Evolutionary conservation across 2,888 invertebrate genomes (phyloP).

Genomic region (Timandra comae): DNA sequence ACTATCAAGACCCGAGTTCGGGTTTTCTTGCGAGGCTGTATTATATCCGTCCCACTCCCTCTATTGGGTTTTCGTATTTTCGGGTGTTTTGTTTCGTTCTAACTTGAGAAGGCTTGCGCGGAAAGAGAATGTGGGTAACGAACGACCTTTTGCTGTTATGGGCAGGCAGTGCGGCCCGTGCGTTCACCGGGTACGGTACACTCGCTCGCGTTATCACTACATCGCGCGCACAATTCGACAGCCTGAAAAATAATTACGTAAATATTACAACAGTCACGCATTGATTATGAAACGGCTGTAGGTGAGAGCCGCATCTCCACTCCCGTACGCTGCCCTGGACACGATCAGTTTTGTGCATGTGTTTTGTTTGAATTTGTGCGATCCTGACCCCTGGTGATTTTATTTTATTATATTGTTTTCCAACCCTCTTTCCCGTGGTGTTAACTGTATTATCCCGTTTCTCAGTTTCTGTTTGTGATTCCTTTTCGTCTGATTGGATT

Average conservation of each 20-base stretch:
- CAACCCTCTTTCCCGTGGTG: slow-evolving; percentile 51
- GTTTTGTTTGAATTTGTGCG: slow-evolving; percentile 55
- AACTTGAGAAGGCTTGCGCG: slow-evolving; percentile 74
- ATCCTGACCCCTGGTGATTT: slow-evolving; percentile 65
- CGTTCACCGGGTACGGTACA: slow-evolving; percentile 62
- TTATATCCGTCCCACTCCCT: slow-evolving; percentile 41
- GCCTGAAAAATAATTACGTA: slow-evolving; percentile 73
- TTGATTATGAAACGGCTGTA: slow-evolving; percentile 63
- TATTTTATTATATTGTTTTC: slow-evolving; percentile 62
- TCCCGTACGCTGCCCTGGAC: slow-evolving; percentile 29
- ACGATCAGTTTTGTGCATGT: slow-evolving; percentile 31
- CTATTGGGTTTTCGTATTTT: slow-evolving; percentile 26
- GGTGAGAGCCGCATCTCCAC: slow-evolving; percentile 32
- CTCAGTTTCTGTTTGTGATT: slow-evolving; percentile 64
- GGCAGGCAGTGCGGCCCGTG: slow-evolving; percentile 73
- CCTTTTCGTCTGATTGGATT: slow-evolving; percentile 62
- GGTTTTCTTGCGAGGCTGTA: slow-evolving; percentile 68
- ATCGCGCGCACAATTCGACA: slow-evolving; percentile 56
- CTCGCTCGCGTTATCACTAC: slow-evolving; percentile 31
- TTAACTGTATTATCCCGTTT: slow-evolving; percentile 40
- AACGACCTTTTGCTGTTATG: slow-evolving; percentile 75
- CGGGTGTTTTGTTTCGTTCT: slow-evolving; percentile 49
- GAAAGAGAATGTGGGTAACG: slow-evolving; percentile 76
- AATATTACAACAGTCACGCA: slow-evolving; percentile 71
- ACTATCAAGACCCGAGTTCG: slow-evolving; percentile 72